Conservation (phyloP, 2,113 vertebrate genomes). For the Daboia siamensis region DNA sequence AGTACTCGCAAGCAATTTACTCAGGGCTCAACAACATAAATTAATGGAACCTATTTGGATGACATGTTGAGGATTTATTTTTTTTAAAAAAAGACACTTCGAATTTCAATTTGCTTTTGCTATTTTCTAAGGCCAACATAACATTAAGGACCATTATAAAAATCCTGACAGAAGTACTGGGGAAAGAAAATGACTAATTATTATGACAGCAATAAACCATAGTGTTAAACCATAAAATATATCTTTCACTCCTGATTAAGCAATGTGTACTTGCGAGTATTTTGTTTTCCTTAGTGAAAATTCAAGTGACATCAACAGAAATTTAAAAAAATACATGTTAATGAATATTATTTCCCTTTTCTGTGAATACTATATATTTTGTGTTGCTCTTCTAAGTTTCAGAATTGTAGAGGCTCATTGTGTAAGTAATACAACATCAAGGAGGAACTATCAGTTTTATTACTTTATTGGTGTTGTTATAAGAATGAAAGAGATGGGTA, state of each 20-base stretch:
- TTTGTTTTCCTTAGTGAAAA: background rate
- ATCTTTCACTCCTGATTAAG: slow-evolving; percentile 8
- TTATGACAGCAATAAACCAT: slow-evolving; percentile 20
- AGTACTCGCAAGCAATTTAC: background rate
- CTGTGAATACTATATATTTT: background rate
- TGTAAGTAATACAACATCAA: background rate
- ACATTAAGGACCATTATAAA: background rate
- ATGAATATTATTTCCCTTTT: slow-evolving; percentile 11
- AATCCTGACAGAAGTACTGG: background rate
- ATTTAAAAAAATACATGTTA: background rate
- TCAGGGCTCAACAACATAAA: background rate
- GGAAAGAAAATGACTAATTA: slow-evolving; percentile 20
- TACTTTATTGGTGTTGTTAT: slow-evolving; percentile 1
- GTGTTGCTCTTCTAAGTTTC: background rate
- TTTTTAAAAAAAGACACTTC: background rate
- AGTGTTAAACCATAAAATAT: slow-evolving; percentile 20
- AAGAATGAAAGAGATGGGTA: background rate
- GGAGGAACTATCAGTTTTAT: background rate
- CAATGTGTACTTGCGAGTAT: background rate
- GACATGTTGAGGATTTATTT: background rate
- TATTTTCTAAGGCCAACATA: slow-evolving; percentile 1
- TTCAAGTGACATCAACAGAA: slow-evolving; percentile 11
- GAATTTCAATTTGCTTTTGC: slow-evolving; percentile 5
- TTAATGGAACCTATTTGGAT: slow-evolving; percentile 8
- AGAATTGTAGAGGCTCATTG: background rate